These are phyloP conservation scores for Holcopasites calliopsidis DNA, from an alignment of 1,140 invertebrate species.

Conservation along the genomic window DNA sequence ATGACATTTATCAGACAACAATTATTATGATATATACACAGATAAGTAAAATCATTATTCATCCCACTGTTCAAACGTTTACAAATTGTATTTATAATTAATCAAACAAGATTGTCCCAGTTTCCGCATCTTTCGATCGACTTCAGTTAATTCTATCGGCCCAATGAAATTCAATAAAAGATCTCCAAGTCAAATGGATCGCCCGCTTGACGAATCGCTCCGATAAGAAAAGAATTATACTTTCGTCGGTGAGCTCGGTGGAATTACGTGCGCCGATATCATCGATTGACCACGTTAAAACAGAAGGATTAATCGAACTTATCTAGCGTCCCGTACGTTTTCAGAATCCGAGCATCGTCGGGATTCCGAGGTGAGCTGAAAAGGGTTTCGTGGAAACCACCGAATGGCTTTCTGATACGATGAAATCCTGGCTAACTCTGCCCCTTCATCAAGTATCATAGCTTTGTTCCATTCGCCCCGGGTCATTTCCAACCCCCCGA, in stretches of 20 bases:
- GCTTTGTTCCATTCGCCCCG: slow-evolving; percentile 2
- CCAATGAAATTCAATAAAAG: slow-evolving; percentile 17
- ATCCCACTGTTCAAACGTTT: too few species aligned
- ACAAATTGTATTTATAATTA: too few species aligned
- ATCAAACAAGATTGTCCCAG: not conserved
- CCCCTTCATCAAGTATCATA: slow-evolving; percentile 27
- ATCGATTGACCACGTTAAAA: not conserved
- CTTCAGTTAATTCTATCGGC: slow-evolving; percentile 2
- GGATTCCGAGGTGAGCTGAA: slow-evolving; percentile 71
- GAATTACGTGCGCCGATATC: slow-evolving; percentile 22
- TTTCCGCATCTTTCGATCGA: not conserved
- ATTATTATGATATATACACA: not conserved
- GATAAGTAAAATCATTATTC: too few species aligned
- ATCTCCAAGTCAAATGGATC: not conserved
- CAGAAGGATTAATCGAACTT: slow-evolving; percentile 36
- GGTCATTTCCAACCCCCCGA: not conserved
- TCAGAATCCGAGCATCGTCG: slow-evolving; percentile 64
- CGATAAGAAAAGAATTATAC: slow-evolving; percentile 22
- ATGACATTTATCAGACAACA: too few species aligned
- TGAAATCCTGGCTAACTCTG: slow-evolving; percentile 16
- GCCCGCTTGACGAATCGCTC: not conserved
- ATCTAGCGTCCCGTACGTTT: slow-evolving; percentile 54
- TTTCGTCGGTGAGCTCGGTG: not conserved
- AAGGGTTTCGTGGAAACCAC: slow-evolving; percentile 1
- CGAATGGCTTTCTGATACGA: slow-evolving; percentile 17